phyloP scores from a whole-genome alignment of 2,797 vertebrate species.

The Crocodylus rhombifer region DNA sequence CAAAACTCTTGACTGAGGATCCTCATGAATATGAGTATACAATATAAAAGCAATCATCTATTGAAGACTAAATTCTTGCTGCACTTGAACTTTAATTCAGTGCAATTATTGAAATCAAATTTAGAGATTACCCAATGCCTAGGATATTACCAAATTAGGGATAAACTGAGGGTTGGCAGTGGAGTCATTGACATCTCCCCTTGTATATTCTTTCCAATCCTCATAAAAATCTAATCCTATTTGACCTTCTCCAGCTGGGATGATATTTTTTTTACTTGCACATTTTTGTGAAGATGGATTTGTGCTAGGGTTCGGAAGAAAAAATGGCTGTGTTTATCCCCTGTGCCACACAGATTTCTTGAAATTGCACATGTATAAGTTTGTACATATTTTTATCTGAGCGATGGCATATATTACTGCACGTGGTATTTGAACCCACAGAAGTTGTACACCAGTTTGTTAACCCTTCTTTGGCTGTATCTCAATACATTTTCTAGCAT shows the following conservation, averaged over 20 bases:
- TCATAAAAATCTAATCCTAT: constrained; percentile 15
- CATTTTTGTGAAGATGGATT: constrained; percentile 24
- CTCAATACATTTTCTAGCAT: neutral
- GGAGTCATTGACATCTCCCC: neutral
- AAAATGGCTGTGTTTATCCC: neutral
- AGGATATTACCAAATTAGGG: neutral
- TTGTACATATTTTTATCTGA: neutral
- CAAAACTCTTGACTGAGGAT: neutral
- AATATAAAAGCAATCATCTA: neutral
- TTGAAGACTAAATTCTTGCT: neutral
- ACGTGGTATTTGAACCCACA: neutral
- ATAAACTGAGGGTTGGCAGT: neutral
- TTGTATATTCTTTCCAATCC: constrained; percentile 13
- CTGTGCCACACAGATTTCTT: neutral
- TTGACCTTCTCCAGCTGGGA: constrained; percentile 15
- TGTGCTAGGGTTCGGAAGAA: neutral
- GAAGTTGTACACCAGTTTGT: neutral
- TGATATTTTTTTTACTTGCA: constrained; percentile 17
- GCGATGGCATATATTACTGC: neutral
- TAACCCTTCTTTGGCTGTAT: neutral
- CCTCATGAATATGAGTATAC: neutral
- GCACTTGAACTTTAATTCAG: neutral
- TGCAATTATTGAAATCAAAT: constrained; percentile 3
- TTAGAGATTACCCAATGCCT: neutral
- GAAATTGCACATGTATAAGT: neutral